Conservation (phyloP, 2,113 vertebrate species). For the Oncorhynchus keta region DNA sequence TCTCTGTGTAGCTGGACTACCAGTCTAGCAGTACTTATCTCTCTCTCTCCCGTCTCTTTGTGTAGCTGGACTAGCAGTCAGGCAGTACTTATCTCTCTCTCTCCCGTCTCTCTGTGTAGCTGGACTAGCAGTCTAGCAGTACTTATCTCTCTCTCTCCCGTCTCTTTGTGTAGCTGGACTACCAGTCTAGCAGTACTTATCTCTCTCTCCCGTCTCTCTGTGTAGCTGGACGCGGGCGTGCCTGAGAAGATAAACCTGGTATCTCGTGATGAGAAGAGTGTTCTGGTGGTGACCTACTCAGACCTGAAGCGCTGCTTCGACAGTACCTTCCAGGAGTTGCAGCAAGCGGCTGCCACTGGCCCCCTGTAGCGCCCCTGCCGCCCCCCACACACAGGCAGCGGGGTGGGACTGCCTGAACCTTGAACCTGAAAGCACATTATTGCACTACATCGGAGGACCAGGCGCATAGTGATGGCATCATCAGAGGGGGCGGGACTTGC, state of each 20-base stretch:
- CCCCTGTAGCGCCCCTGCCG: constrained; percentile 85
- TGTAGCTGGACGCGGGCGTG: constrained; percentile 93
- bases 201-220: background rate
- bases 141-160: too few species aligned
- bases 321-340: constrained; percentile 99
- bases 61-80: too few species aligned
- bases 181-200: too few species aligned
- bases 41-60: too few species aligned
- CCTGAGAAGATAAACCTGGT: constrained; percentile 99
- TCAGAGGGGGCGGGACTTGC: constrained; percentile 70
- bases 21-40: too few species aligned
- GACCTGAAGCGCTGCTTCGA: constrained; percentile 99
- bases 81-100: too few species aligned
- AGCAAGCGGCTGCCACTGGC: constrained; percentile 88
- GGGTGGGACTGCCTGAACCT: constrained; percentile 75
- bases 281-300: constrained; percentile 97
- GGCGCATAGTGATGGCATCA: constrained; percentile 53
- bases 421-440: constrained; percentile 78
- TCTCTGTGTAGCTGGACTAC: too few species aligned
- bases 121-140: too few species aligned
- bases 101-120: too few species aligned
- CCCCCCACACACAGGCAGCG: constrained; percentile 40
- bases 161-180: too few species aligned
- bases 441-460: constrained; percentile 90
- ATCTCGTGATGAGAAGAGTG: constrained; percentile 98